phyloP scores from a whole-genome alignment of 2,797 vertebrate genomes.

The Myotis planiceps region DNA sequence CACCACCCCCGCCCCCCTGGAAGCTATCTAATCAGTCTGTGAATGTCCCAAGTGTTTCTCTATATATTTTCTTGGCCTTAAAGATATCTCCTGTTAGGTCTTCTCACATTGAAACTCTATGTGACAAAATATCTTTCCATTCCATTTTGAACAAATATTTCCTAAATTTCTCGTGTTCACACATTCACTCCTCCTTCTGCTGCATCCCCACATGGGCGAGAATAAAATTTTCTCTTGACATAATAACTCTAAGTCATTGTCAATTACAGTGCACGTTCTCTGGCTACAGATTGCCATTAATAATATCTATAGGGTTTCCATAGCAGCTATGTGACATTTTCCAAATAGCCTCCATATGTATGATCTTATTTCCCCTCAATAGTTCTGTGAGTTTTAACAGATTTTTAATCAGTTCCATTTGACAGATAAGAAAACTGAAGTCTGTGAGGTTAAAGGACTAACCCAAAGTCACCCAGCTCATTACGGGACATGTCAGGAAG shows the following conservation, averaged over 20 bases:
- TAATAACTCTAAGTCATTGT: slow-evolving; percentile 74
- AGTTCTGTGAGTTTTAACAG: background rate
- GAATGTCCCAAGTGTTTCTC: slow-evolving; percentile 72
- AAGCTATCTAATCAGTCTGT: slow-evolving; percentile 83
- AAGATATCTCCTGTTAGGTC: slow-evolving; percentile 78
- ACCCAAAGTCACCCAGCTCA: background rate
- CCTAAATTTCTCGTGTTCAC: slow-evolving; percentile 76
- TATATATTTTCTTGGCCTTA: slow-evolving; percentile 64
- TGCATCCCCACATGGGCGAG: slow-evolving; percentile 56
- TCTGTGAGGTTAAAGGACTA: background rate
- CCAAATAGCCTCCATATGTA: background rate
- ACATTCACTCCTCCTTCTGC: slow-evolving; percentile 64
- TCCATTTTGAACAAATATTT: slow-evolving; percentile 80
- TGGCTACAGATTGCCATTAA: background rate
- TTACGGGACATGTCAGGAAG: background rate
- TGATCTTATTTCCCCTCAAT: background rate
- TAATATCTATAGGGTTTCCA: background rate
- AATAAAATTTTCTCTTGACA: slow-evolving; percentile 79
- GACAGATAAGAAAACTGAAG: background rate
- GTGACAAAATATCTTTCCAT: slow-evolving; percentile 81
- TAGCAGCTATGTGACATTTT: background rate
- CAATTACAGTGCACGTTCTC: slow-evolving; percentile 81
- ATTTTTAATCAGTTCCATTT: background rate
- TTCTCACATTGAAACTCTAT: slow-evolving; percentile 72
- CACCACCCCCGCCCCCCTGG: slow-evolving; percentile 57